Evolutionary conservation across 2,888 invertebrate species (phyloP), one percentile per base, ranked within the genome.

Genomic region (Ptychoptera albimana): DNA sequence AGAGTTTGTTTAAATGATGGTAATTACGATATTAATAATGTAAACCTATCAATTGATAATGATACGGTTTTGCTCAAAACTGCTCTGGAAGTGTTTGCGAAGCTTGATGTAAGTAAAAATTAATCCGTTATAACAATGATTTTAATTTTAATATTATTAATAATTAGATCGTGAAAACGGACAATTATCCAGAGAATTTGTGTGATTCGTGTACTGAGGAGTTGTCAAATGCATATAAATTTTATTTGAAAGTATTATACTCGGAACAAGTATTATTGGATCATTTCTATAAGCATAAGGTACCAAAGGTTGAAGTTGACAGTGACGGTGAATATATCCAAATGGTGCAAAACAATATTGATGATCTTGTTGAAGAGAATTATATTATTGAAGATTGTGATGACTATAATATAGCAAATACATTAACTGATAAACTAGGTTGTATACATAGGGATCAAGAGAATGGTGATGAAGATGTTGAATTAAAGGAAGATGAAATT

Each of bases 271-370:
- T 11, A 32, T 32, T 9, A 11, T 7, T 9, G 32, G 9, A 9
- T 11, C 11, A 32, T 11, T 32, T 32, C n/a, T 23, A 23, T 23
- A 23, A 23, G 23, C 4, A 23, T 23, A 23, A 23, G 23, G 32
- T 32, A 9, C 32, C 32, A 11, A n/a, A 15, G 6, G 4, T 13
- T 39, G 13, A 30, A 12, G n/a, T 23, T 9, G 29, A 29, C 9
- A 12, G 2, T 30, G 30, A 29, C 13, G 36, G 13, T 11, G 36
- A 42, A 8, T 11, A 35, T 29, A 14, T 13, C 10, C 11, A 12
- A n/a, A 37, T 42, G 4, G 29, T 37, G 5, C 35, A 38, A 2
- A 46, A 47, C 32, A 46, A 47, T 37, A 43, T 44, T 10, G 45
- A 38, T 36, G n/a, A 42, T 15, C 42, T 46, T 3, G 29, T 30